Base-by-base conservation (phyloP, 2,888 invertebrate species). In the Caradrina kadenii region DNA sequence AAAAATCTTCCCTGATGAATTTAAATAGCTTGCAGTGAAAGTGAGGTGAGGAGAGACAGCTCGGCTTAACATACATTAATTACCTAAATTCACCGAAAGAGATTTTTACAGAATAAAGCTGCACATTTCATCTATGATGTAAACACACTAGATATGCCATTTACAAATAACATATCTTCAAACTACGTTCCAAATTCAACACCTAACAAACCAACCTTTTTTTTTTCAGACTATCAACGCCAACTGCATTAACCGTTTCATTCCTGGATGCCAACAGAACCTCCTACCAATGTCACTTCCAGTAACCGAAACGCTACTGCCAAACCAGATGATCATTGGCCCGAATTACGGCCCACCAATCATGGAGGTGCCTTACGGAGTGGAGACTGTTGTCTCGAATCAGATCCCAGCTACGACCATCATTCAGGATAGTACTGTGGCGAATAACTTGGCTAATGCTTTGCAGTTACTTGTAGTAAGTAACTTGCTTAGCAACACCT, bases 391-490 rank as follows among this genome's bases (percentile, higher is more conserved):
- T 2, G 78, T 82, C 0, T 78, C 88, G n/a, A 85, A 85, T 54
- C 79, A 76, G 13, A 65, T 83, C 50, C 83, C 86, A 56, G 74
- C 87, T 0, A 83, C 89, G 0, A 91, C 91, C 0, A 88, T 93
- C 0, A 89, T 92, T 1, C 92, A 93, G 71, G 94, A 94, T 21
- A 92, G 91, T 58, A 89, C 91, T 2, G 93, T 94, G 0, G 93
- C 94, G 0, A 94, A 91, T 59, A 94, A 91, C 58, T 67, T 95
- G 35, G 94, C 94, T 0, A 94, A 94, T 73, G 91, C 93, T 0
- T 77, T 95, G 5, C 94, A 95, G 55, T 79, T 95, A 22, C 65
- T 95, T 1, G 91, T 94, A 0, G 94, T 95, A 0, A 93, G 93
- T 80, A 94, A 92, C 62, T 75, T 94, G 1, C 68, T 95, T 1